A percentile compares a stretch with the other conserved stretches of the same genome.
Conservation (phyloP, 2,888 invertebrate genomes). For the Augochlorella aurata region DNA sequence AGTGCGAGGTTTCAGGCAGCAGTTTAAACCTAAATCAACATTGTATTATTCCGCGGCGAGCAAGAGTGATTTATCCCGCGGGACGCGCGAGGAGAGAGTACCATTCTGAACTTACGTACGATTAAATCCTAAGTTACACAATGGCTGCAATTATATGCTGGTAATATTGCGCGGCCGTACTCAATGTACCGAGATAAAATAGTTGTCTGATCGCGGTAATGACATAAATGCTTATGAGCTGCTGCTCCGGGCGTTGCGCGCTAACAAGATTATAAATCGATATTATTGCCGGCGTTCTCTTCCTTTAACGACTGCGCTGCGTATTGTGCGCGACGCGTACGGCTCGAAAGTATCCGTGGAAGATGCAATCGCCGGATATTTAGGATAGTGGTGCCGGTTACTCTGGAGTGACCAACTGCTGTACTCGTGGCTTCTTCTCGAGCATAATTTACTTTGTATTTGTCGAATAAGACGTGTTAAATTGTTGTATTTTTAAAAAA, state of each 20-base stretch:
- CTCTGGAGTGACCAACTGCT: too few relatives aligned
- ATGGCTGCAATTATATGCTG: slow-evolving; percentile 60
- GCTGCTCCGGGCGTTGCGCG: slow-evolving; percentile 23
- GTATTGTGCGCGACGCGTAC: background rate
- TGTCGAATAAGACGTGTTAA: too few relatives aligned
- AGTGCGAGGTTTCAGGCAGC: slow-evolving; percentile 28
- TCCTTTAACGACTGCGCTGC: slow-evolving; percentile 19
- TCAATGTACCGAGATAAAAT: slow-evolving; percentile 54
- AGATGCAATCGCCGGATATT: background rate
- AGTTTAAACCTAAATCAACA: slow-evolving; percentile 67
- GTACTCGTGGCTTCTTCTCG: too few relatives aligned
- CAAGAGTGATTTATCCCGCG: slow-evolving; percentile 61
- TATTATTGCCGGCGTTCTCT: background rate
- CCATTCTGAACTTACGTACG: slow-evolving; percentile 60
- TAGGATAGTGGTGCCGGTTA: background rate
- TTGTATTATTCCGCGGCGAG: slow-evolving; percentile 59
- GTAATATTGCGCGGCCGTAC: slow-evolving; percentile 42
- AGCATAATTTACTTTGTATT: too few relatives aligned
- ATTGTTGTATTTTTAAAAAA: too few relatives aligned
- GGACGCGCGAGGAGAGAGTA: background rate
- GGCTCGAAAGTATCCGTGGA: background rate
- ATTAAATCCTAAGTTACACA: slow-evolving; percentile 63
- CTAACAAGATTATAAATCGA: slow-evolving; percentile 28
- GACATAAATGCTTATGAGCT: slow-evolving; percentile 54
- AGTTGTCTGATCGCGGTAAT: slow-evolving; percentile 52